Base-by-base conservation (phyloP, 1,140 invertebrate species). In the Apis florea region DNA sequence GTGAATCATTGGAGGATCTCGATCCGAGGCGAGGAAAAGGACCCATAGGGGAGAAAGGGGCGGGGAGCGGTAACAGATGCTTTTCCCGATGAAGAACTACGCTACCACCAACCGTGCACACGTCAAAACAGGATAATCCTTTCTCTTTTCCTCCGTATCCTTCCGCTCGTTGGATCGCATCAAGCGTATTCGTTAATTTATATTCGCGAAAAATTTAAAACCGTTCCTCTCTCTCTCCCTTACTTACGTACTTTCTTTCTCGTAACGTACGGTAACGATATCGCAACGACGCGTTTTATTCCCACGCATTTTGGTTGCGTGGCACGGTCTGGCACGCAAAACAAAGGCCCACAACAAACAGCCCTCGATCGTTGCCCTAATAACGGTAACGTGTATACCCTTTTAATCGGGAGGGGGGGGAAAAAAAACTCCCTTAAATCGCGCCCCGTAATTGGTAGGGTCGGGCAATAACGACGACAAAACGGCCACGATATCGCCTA, bases 41-140 rank as follows among this genome's bases (percentile, higher is more conserved):
- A 53, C 13, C 56, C 15, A 26, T 31, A 15, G 49, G 73, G 71
- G 71, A 21, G 31, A 24, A 58, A 24, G 73, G 74, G 83, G 69
- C 17, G 69, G 56, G 61, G 31, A 59, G 79, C 31, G 31, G 5
- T 49, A 75, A 73, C 74, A 85, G 75, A 85, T 85, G 87, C 80
- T 76, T 81, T 83, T 76, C 64, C 66, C n/a, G 77, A 83, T 31
- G 56, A 76, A 61, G 75, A 78, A 76, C 56, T 5, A 26, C 67
- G 61, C 51, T 82, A 86, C 89, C 90, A 82, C 90, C 90, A 79
- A 87, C 88, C 78, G 88, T 70, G 89, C 79, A 76, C 63, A 79
- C 89, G 90, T 90, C 90, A 90, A 90, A 90, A 90, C 89, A 90
- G 83, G 76, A 88, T 89, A 87, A 90, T 89, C 86, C 76, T 40